These are phyloP conservation scores for Microplitis demolitor DNA, from an alignment of 1,140 invertebrate species.

Conservation along the genomic window DNA sequence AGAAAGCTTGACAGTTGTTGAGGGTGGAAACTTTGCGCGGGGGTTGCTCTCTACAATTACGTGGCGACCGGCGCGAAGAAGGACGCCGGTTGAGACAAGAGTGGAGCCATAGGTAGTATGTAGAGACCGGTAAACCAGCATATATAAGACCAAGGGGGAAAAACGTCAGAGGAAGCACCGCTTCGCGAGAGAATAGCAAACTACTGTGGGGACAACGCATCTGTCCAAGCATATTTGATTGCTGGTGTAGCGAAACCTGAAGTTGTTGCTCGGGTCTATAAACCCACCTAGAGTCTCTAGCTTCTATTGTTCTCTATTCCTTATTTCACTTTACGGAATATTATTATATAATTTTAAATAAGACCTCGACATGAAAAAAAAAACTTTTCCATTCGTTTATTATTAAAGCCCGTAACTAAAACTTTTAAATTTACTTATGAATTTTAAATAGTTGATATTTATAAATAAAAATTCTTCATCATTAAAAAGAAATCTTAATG, in stretches of 20 bases:
- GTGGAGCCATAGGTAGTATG: conserved; percentile 28
- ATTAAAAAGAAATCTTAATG: not conserved
- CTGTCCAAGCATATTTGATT: conserved; percentile 60
- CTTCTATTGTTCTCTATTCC: not conserved
- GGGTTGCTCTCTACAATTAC: conserved; percentile 48
- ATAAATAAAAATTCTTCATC: not conserved
- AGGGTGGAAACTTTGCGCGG: conserved; percentile 21
- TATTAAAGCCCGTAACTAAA: not conserved
- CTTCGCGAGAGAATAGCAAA: conserved; percentile 53
- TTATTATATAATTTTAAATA: too few species aligned
- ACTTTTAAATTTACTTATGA: not conserved
- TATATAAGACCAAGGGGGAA: conserved; percentile 25
- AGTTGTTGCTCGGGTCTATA: not conserved
- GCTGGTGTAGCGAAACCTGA: conserved; percentile 22
- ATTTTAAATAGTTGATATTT: not conserved
- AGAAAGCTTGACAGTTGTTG: conserved; percentile 13
- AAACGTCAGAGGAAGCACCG: not conserved
- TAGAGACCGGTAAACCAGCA: conserved; percentile 27
- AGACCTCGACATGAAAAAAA: too few species aligned
- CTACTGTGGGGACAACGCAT: conserved; percentile 59
- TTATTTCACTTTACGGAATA: not conserved
- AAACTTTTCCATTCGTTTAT: too few species aligned
- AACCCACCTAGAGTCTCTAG: not conserved
- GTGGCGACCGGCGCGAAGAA: conserved; percentile 33
- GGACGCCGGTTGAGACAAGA: conserved; percentile 21